Percentiles rank a stretch among this genome's conserved stretches.
phyloP scores from a whole-genome alignment of 2,888 invertebrate genomes.

The Colostygia pectinataria region DNA sequence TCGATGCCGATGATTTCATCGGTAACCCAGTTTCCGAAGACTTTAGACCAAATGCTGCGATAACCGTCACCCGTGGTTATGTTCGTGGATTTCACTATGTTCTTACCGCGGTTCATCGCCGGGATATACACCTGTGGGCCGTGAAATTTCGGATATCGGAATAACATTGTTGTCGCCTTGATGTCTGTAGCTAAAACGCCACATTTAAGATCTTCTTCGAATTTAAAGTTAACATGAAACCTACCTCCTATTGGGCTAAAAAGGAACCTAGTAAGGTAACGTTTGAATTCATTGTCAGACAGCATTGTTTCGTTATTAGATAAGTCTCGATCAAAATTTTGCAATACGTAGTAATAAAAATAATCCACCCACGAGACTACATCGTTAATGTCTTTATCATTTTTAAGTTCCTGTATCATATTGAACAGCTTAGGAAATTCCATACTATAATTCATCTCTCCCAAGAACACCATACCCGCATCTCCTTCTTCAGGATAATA shows the following conservation, averaged over 20 bases:
- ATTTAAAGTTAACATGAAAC: conserved; percentile 87
- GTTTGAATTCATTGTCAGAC: conserved; percentile 81
- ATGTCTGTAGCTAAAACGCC: conserved; percentile 84
- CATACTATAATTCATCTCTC: conserved; percentile 84
- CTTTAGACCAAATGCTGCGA: conserved; percentile 87
- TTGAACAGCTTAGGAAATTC: conserved; percentile 83
- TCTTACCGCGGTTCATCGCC: conserved; percentile 86
- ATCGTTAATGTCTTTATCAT: conserved; percentile 78
- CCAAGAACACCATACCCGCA: conserved; percentile 86
- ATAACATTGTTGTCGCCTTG: conserved; percentile 84
- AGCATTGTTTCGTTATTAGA: conserved; percentile 71
- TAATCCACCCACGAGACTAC: conserved; percentile 85
- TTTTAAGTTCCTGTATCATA: conserved; percentile 78
- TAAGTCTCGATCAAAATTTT: conserved; percentile 76
- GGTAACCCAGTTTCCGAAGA: conserved; percentile 89
- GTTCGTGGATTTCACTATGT: conserved; percentile 79
- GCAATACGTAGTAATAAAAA: conserved; percentile 84
- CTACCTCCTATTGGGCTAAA: conserved; percentile 87
- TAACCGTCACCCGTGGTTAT: conserved; percentile 85
- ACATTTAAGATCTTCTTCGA: conserved; percentile 83
- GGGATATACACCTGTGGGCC: conserved; percentile 87
- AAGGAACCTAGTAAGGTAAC: conserved; percentile 86
- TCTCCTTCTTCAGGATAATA: conserved; percentile 87
- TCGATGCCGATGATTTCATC: conserved; percentile 90
- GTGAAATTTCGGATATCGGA: conserved; percentile 83